Base-by-base conservation (phyloP, 2,797 vertebrate species). In the Cercopithecus diana region DNA sequence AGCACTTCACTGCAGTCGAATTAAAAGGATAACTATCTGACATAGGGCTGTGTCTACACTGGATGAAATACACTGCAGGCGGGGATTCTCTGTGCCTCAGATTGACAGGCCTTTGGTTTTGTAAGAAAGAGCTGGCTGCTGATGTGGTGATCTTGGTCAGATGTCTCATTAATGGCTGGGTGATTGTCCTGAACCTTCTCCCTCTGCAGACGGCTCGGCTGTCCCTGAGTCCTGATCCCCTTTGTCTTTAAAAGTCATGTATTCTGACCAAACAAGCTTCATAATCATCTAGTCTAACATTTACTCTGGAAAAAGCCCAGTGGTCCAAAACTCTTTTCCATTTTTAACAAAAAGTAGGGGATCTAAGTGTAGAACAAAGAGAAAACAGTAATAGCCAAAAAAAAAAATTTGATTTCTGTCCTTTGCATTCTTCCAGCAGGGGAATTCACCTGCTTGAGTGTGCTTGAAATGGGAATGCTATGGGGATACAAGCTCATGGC, bases 11-110 rank as follows among this genome's bases (percentile, higher is more conserved):
- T 82, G 82, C 39, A 17, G 89, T 58, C 50, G 70, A 81, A 48
- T 90, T 77, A 89, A 92, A 89, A 96, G 41, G 55, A 90, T 89
- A 90, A 67, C 41, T 36, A 15, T 79, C 77, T 58, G 83, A 15
- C 14, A 39, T 4, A 1, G 12, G 64, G n/a, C 26, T 61, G 41
- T 0, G 33, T 75, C 72, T 61, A 41, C 28, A 24, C 48, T 17
- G 50, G 52, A 26, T 24, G 52, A 41, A 70, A 61, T 0, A 22
- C 50, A 33, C 7, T 30, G 26, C 8, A 36, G 67, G 58, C 12
- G 64, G 14, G 24, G 9, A 2, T 1, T 43, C 48, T 33, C 45
- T 5, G 0, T 2, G 2, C 1, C 67, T 50, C 15, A 20, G 10
- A 3, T 43, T 30, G 57, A 33, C 61, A 88, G 43, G 76, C 11